Evolutionary conservation across 2,113 vertebrate species (phyloP), one percentile per base, ranked within the genome.

Genomic region (Chitala chitala): DNA sequence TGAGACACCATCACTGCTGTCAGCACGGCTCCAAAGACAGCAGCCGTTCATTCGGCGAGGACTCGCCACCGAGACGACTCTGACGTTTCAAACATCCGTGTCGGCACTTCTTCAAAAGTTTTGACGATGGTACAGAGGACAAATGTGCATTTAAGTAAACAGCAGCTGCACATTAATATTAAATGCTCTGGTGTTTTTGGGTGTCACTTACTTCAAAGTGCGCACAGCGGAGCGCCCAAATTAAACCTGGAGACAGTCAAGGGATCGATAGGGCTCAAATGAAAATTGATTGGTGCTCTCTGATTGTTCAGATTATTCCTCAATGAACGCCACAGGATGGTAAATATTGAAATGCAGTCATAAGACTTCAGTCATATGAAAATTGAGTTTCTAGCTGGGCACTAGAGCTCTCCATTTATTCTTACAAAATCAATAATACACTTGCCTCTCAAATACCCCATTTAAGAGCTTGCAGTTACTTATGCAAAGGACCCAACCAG

Each of bases 291-390:
- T 88, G 82, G 72, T 78, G 78, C 82, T 86, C 78, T 85, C 77
- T 88, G 87, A 89, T 89, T 84, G 82, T 85, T 79, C 74, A 89
- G 88, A 88, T 89, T 88, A 87, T 76, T 55, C 71, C 86, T 87
- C 81, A 80, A 87, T 88, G 82, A 82, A 82, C 77, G 84, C 83
- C 79, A 44, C 44, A 24, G 24, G 72, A 44, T 44, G 44, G 72
- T 73, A 84, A 86, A 86, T 86, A 83, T 86, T 85, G 84, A 85
- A 82, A 82, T 81, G 86, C 83, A 85, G 85, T 88, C 86, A 84
- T 85, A 75, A 82, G 84, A 86, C 83, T 83, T 82, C 82, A 83
- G 81, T 82, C 71, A 73, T 64, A 33, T 73, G 72, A 73, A 73
- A 73, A 50, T 46, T 64, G 72, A 73, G 72, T 73, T 63, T 63